Base-by-base conservation (phyloP, 2,797 vertebrate genomes). In the Rhinatrema bivittatum region DNA sequence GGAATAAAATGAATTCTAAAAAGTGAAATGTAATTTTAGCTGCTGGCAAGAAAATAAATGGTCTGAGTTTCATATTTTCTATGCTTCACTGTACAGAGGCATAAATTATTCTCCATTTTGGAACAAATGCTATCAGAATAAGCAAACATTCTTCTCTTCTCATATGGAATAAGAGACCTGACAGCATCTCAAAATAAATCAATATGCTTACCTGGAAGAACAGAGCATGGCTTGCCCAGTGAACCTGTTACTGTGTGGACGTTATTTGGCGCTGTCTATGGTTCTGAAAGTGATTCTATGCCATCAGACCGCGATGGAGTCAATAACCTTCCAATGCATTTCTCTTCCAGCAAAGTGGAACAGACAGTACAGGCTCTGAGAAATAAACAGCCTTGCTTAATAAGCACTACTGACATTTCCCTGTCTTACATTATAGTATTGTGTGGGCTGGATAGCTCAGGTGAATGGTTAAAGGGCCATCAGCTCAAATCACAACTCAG, bases 241-340 rank as follows among this genome's bases (percentile, higher is more conserved):
- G n/a, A n/a, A n/a, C n/a, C n/a, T n/a, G n/a, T n/a, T n/a, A n/a
- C n/a, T n/a, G n/a, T n/a, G n/a, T n/a, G n/a, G n/a, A n/a, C n/a
- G n/a, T 12, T 27, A 11, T 23, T 18, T 21, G 32, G 23, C 53
- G 16, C 32, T 43, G 28, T 32, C 46, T 48, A 13, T 12, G 5
- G 24, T 48, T 9, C 43, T 65, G 38, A 68, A 58, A 55, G 20
- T 14, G n/a, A n/a, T n/a, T n/a, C n/a, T n/a, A n/a, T n/a, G n/a
- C 16, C 2, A 60, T 16, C 16, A 18, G 7, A 13, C 6, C 8
- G 17, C n/a, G 31, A 34, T 44, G 16, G 42, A 42, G 6, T 7
- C 51, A 36, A 19, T 46, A 48, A 56, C 35, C 54, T 66, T 36
- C 26, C 49, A 56, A 50, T 25, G 39, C 3, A 27, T 39, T 33